phyloP scores from a whole-genome alignment of 2,888 invertebrate genomes.

The Protophormia terraenovae region DNA sequence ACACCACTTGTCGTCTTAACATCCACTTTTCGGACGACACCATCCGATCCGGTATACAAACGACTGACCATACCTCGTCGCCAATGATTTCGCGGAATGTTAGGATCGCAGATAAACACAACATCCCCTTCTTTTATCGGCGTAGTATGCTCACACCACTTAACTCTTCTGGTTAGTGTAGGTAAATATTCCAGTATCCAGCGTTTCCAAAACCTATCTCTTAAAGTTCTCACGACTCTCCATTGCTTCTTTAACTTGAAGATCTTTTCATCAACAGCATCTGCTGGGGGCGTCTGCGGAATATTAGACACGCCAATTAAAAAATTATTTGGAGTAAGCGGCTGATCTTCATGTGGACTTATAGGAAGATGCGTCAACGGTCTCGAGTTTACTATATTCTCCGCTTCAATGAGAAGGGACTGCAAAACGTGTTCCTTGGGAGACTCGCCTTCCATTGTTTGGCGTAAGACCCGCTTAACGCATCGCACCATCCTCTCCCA shows the following conservation, averaged over 20 bases:
- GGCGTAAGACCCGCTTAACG: slow-evolving; percentile 56
- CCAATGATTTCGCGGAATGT: slow-evolving; percentile 68
- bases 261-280: background rate
- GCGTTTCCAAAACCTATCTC: slow-evolving; percentile 62
- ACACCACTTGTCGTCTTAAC: slow-evolving; percentile 68
- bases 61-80: slow-evolving; percentile 66
- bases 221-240: slow-evolving; percentile 53
- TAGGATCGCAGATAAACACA: slow-evolving; percentile 68
- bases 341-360: slow-evolving; percentile 49
- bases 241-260: slow-evolving; percentile 59
- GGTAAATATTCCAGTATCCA: slow-evolving; percentile 62
- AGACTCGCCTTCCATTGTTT: slow-evolving; percentile 53
- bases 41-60: slow-evolving; percentile 68
- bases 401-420: slow-evolving; percentile 56
- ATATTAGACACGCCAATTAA: slow-evolving; percentile 44
- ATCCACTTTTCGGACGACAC: slow-evolving; percentile 68
- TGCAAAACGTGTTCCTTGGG: slow-evolving; percentile 63
- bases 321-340: slow-evolving; percentile 64
- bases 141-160: slow-evolving; percentile 52
- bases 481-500: slow-evolving; percentile 64
- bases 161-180: slow-evolving; percentile 56
- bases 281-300: slow-evolving; percentile 21
- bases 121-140: slow-evolving; percentile 50
- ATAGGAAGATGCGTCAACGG: slow-evolving; percentile 58
- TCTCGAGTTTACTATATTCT: slow-evolving; percentile 29